These are phyloP conservation scores for Drosophila multiciliata DNA, from an alignment of 2,888 invertebrate genomes.

Conservation along the genomic window DNA sequence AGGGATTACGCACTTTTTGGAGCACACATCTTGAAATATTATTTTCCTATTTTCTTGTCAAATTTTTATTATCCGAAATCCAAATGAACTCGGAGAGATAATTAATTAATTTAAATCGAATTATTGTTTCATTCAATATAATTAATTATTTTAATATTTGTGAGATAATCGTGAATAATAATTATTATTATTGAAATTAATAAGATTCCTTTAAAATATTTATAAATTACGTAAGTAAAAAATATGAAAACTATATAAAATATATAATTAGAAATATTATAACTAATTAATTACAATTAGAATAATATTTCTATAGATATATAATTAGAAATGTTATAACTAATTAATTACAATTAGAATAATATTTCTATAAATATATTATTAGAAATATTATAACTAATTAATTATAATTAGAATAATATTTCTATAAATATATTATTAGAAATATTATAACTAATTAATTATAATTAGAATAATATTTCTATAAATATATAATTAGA, in stretches of 20 bases:
- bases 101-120: background rate
- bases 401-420: too few species aligned
- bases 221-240: background rate
- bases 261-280: background rate
- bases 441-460: too few species aligned
- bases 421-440: too few species aligned
- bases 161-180: background rate
- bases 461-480: too few species aligned
- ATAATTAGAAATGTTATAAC: too few species aligned
- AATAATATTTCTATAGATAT: background rate
- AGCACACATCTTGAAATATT: too few species aligned
- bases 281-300: too few species aligned
- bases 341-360: too few species aligned
- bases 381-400: too few species aligned
- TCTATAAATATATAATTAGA: too few species aligned
- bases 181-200: background rate
- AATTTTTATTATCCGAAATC: background rate
- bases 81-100: background rate
- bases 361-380: too few species aligned
- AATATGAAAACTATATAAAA: background rate
- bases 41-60: too few species aligned
- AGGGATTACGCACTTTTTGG: background rate
- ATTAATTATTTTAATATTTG: background rate
- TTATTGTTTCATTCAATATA: background rate
- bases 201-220: background rate